Evolutionary conservation across 2,888 invertebrate genomes (phyloP), one percentile per base, ranked within the genome.

Genomic region (Drosophila bunnanda): DNA sequence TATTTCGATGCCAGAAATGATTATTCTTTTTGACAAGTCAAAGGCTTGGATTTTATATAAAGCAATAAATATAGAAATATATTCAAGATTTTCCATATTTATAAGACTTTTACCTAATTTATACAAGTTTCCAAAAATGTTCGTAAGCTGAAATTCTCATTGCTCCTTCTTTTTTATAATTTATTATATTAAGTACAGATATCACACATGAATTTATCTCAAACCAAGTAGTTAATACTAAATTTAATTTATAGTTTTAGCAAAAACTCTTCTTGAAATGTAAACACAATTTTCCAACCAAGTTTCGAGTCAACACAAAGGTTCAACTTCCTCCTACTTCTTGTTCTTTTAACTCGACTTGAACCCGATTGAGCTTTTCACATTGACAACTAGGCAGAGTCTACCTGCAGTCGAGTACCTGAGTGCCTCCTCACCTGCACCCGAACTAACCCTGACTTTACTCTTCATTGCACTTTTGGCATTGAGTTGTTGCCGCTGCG

Each of bases 401-500:
- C 62, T 72, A 17, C 30, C 39, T 61, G 64, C 4, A 34, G 50
- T 34, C 15, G 34, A 52, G 50, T 57, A 48, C 48, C 64, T 55
- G 28, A 69, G 50, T 59, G 34, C 50, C 50, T 28, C 25, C 44
- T 52, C 50, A 53, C 52, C 54, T 69, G 69, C 15, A 12, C 17
- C 32, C 34, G 30, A 36, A 20, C 66, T 83, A 79, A 77, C 82
- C 86, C 87, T 86, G 83, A 80, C 83, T 80, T 82, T 82, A 83
- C 86, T 77, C 85, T 87, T 83, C 82, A 83, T 76, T 86, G 82
- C 87, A 83, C 82, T 86, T 83, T 83, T 83, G 83, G 87, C 83
- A 83, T 83, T 83, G 82, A 83, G 81, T 77, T 79, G 75, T 86
- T 82, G 86, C 39, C 32, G 77, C 50, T 77, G 53, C 34, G 54